These are phyloP conservation scores for Styela clava DNA, from an alignment of 23 tunicate species.

Conservation along the genomic window DNA sequence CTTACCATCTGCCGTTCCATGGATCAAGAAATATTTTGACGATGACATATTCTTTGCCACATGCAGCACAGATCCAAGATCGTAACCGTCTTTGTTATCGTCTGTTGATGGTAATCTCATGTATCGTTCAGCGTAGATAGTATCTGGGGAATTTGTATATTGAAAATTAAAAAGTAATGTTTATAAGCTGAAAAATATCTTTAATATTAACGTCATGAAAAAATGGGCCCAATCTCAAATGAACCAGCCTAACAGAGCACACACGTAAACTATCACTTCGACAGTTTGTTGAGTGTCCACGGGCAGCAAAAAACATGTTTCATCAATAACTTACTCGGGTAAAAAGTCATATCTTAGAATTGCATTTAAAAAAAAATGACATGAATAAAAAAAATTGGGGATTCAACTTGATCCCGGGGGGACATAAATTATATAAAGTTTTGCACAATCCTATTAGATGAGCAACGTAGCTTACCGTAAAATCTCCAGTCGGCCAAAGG, in stretches of 20 bases:
- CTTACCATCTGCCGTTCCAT: slow-evolving; percentile 81
- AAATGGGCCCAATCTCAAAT: neutral
- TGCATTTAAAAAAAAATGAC: too few species aligned
- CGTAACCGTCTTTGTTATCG: slow-evolving; percentile 53
- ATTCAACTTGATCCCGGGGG: too few species aligned
- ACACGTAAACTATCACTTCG: too few species aligned
- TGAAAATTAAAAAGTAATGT: neutral
- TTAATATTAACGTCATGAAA: neutral
- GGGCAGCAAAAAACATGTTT: too few species aligned
- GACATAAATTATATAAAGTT: too few species aligned
- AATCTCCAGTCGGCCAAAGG: slow-evolving; percentile 37
- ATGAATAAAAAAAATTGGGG: too few species aligned
- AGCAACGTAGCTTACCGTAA: too few species aligned
- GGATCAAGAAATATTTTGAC: slow-evolving; percentile 58
- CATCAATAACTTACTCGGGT: too few species aligned
- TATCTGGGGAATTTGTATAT: slow-evolving; percentile 24
- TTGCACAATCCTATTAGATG: too few species aligned
- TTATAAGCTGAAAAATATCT: neutral
- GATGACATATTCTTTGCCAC: slow-evolving; percentile 44
- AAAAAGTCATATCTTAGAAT: too few species aligned
- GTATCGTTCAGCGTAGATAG: slow-evolving; percentile 87
- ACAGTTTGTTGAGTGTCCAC: too few species aligned
- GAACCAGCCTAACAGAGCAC: too few species aligned
- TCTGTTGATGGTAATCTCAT: slow-evolving; percentile 55
- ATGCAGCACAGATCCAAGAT: slow-evolving; percentile 45